phyloP scores from a whole-genome alignment of 1,140 invertebrate species.

The Hesperophylax magnus region DNA sequence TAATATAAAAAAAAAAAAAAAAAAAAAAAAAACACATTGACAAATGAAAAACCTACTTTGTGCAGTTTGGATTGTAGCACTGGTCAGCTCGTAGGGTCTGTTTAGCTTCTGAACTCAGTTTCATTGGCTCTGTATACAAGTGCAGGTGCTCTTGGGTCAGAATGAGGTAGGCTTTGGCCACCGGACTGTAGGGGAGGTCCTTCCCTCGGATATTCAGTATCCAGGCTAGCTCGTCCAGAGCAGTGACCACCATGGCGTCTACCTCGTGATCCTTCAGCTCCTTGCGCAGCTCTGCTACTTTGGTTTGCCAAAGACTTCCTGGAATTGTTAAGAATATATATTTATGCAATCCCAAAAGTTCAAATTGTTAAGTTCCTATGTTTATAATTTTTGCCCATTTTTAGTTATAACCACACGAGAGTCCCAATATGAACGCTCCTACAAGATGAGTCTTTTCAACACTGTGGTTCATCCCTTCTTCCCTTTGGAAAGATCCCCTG shows the following conservation, averaged over 20 bases:
- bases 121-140: constrained; percentile 75
- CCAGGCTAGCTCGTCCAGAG: constrained; percentile 95
- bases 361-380: too few species aligned
- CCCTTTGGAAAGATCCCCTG: too few species aligned
- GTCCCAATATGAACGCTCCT: too few species aligned
- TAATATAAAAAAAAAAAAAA: too few species aligned
- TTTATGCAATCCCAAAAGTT: not conserved
- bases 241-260: constrained; percentile 88
- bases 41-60: constrained; percentile 70
- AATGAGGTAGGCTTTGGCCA: constrained; percentile 85
- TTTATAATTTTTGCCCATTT: too few species aligned
- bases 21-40: too few species aligned
- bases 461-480: too few species aligned
- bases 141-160: constrained; percentile 76
- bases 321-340: constrained; percentile 13
- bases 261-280: constrained; percentile 77
- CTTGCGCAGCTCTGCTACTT: constrained; percentile 78
- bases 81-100: constrained; percentile 73
- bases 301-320: constrained; percentile 76
- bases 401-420: too few species aligned
- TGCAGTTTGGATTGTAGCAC: constrained; percentile 76
- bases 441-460: too few species aligned
- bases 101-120: constrained; percentile 70
- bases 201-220: constrained; percentile 94
- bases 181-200: constrained; percentile 91